Base-by-base conservation (phyloP, 2,888 invertebrate genomes). In the Ashinkailepas kermadecensis region DNA sequence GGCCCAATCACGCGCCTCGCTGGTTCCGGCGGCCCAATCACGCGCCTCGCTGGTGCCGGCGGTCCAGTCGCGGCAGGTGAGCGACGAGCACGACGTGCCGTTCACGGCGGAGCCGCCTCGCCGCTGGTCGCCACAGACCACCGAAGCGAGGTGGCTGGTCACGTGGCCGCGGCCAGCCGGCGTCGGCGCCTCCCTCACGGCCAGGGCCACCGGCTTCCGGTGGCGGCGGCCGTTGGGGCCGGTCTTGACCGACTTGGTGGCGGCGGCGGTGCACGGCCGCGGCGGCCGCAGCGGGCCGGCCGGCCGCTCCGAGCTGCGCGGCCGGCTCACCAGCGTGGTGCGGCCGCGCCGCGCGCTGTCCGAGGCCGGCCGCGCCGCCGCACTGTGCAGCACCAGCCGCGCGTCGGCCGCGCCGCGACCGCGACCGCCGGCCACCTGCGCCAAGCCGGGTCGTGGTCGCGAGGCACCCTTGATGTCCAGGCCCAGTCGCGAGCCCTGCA, bases 51-150 rank as follows among this genome's bases (percentile, higher is more conserved):
- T 2, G 90, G 92, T 21, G 91, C 92, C 86, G 90, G 91, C 85
- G 90, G 92, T 1, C 86, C 93, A 12, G 88, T 88, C 82, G 89
- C 82, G 89, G 89, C 83, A 91, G n/a, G 91, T 92, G 87, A 90
- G 91, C 85, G 90, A 91, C 2, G 86, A 92, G 18, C 89, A 88
- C 82, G 89, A 82, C 89, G 89, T 83, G 91, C 93, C 78, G 93
- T 93, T 86, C 91, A 93, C 85, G 94, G 94, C 87, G 92, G 94
- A 82, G 90, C 90, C 82, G 92, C 94, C 86, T 93, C 94, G 56
- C 91, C 94, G 85, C 88, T 90, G 92, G 86, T 94, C 95, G 87
- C 95, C 94, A 87, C 93, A 94, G 64, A 90, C 93, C 23, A 94
- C 94, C 88, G 91, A 94, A 84, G 94, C 95, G 87, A 89, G 95